Conservation (phyloP, 2,797 vertebrate genomes). For the Galagoides demidoff region DNA sequence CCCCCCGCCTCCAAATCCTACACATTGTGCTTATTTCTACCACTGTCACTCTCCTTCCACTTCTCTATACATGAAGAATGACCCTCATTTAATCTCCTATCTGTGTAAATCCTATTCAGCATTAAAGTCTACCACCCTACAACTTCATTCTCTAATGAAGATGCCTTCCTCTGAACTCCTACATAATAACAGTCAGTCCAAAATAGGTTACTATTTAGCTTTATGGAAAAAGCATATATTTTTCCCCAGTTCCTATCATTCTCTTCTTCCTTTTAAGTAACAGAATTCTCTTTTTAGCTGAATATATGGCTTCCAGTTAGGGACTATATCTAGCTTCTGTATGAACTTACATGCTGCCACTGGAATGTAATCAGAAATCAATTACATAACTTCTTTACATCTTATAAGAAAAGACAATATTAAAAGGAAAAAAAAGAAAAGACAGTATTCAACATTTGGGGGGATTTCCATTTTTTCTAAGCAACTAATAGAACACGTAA, state of each 20-base stretch:
- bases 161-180: not conserved
- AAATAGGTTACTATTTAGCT: not conserved
- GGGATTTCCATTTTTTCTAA: not conserved
- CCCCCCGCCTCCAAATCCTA: not conserved
- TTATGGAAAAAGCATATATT: not conserved
- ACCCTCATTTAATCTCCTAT: not conserved
- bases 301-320: not conserved
- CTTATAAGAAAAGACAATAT: not conserved
- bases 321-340: not conserved
- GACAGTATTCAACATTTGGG: not conserved
- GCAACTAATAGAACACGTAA: not conserved
- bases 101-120: not conserved
- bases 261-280: conserved; percentile 8
- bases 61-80: not conserved
- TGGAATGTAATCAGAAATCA: conserved; percentile 3
- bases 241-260: not conserved
- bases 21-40: not conserved
- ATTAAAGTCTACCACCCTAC: not conserved
- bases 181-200: not conserved
- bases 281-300: not conserved
- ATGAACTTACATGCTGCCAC: not conserved
- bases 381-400: not conserved
- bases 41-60: not conserved
- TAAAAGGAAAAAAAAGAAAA: no score
- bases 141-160: not conserved